Evolutionary conservation across 2,113 vertebrate genomes (phyloP), one percentile per base, ranked within the genome.

Genomic region (Cyprinodon brontotheroides): DNA sequence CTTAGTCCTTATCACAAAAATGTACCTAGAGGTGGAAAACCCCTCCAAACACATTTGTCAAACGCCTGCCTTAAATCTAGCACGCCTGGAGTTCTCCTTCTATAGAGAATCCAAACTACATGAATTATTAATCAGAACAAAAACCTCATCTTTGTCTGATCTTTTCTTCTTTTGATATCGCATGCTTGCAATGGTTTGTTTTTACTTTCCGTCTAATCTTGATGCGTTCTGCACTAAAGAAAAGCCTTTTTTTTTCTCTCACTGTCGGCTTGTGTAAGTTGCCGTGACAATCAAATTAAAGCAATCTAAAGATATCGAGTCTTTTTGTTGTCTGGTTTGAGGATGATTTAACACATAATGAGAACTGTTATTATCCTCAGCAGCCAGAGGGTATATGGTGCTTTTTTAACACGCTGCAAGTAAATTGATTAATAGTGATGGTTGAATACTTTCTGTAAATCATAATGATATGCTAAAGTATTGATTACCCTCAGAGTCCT

Each of bases 371-470:
- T 83, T 81, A 65, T 82, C 53, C 62, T 77, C 73, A 40, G 66
- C 72, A 78, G 67, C 80, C 70, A 69, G 71, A 80, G 40, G 64
- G 69, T 68, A 79, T 82, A 83, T 85, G 29, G 29, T 80, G 74
- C 84, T 85, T 77, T 43, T 80, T 79, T 70, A 64, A 47, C 68
- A 59, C 71, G 61, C 43, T 59, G 7, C 62, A 61, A 61, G 47
- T 76, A 90, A 91, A 90, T 80, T 83, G 85, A 92, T 89, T 90
- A 83, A 87, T 68, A 87, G 84, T 73, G 74, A 76, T 61, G 77
- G 86, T 90, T 94, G 89, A 93, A 92, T 85, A 87, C 83, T 82
- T 86, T 86, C 85, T 87, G 86, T 88, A 91, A 93, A 92, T 93
- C 89, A 91, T 89, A 91, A 88, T 85, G 79, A 91, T 84, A 90